Evolutionary conservation across 2,888 invertebrate genomes (phyloP).

Genomic region (Lasius platythorax): DNA sequence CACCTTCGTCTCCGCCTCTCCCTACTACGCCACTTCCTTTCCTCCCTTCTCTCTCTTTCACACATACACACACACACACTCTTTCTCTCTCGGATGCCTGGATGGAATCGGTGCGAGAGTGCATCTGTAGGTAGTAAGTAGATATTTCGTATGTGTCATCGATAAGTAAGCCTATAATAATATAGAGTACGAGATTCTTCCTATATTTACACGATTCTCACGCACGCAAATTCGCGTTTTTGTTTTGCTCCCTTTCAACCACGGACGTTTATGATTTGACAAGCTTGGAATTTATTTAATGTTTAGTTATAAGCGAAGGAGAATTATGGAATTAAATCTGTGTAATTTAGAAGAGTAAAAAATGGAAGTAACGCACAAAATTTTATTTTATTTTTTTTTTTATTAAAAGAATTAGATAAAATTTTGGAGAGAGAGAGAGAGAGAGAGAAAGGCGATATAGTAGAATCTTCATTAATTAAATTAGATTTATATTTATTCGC

Average conservation of each 20-base stretch:
- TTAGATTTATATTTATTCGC: conserved; percentile 3
- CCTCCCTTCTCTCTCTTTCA: conserved; percentile 1
- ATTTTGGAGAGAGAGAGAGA: background rate
- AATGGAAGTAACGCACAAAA: background rate
- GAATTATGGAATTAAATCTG: background rate
- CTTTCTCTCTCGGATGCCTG: conserved; percentile 47
- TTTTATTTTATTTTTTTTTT: background rate
- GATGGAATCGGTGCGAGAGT: conserved; percentile 40
- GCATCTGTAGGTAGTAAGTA: conserved; percentile 74
- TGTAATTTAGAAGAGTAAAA: background rate
- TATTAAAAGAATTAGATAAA: background rate
- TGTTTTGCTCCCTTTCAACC: background rate
- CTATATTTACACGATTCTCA: conserved; percentile 1
- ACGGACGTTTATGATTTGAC: background rate
- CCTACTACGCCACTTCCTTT: conserved; percentile 53
- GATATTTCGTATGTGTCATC: conserved; percentile 72
- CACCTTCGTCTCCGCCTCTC: conserved; percentile 66
- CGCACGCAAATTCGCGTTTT: background rate
- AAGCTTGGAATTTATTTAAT: background rate
- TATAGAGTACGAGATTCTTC: conserved; percentile 41
- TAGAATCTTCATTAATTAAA: conserved; percentile 2
- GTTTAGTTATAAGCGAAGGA: background rate
- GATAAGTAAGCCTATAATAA: conserved; percentile 68
- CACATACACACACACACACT: no score
- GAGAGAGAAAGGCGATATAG: background rate